Evolutionary conservation across 2,797 vertebrate genomes (phyloP), one percentile per base, ranked within the genome.

Genomic region (Lacerta viridis): DNA sequence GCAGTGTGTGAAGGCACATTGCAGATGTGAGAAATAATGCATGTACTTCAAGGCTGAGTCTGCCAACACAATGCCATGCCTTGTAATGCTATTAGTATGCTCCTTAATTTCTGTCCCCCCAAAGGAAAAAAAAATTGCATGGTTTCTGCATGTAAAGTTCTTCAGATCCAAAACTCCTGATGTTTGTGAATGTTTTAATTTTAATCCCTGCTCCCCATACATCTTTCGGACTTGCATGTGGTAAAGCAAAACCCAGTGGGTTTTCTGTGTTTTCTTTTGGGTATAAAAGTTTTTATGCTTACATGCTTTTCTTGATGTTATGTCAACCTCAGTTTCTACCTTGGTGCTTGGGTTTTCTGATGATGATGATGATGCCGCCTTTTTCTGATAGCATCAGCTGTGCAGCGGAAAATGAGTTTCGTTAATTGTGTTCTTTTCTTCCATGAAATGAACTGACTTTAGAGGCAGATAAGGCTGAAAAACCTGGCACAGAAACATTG

Each of bases 401-500:
- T 15, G 55, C 9, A 87, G 1, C 8, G 8, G 64, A 83, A 83
- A 46, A 72, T 4, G 6, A 2, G 0, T 85, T 83, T 78, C 23
- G 66, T 80, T 6, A 80, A 86, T 87, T 90, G 15, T 74, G 7
- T 17, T 86, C 75, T n/a, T 85, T 69, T 75, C 15, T 3, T 29
- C 36, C 80, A 68, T 77, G 61, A 80, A 78, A 86, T 3, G 17
- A 39, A 25, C 7, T 55, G 78, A 76, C 88, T 93, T 90, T 85
- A 59, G 82, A 91, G 84, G 36, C 29, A 92, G 71, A 89, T 88
- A 87, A 83, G 3, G 0, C 20, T 94, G 64, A 84, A 89, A 93
- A 83, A 1, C 43, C n/a, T 85, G 61, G 18, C 82, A 86, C 11
- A 89, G 1, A 84, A 76, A 69, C 78, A 86, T 50, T 68, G 71